Evolutionary conservation across 2,797 vertebrate species (phyloP).

Genomic region (Synaphobranchus kaupii): DNA sequence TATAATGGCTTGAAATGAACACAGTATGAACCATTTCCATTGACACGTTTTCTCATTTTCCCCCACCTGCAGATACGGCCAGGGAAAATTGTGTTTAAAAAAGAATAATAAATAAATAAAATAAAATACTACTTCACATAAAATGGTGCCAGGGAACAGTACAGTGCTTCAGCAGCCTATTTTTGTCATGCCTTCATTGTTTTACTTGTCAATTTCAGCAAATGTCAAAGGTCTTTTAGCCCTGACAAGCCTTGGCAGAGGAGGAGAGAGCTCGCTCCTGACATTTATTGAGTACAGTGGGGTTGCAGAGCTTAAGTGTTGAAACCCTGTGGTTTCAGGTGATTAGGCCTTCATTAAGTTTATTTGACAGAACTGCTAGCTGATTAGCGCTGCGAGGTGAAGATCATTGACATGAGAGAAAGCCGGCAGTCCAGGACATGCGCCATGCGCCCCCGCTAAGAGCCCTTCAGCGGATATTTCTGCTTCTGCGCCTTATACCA

Average conservation of each 20-base stretch:
- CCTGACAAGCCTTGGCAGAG: slow-evolving; percentile 35
- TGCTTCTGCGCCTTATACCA: not conserved
- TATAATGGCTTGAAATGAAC: not conserved
- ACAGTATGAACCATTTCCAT: not conserved
- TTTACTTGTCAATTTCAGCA: slow-evolving; percentile 23
- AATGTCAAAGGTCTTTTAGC: slow-evolving; percentile 39
- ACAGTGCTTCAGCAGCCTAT: not conserved
- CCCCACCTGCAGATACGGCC: not conserved
- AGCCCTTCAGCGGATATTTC: not conserved
- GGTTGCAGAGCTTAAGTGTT: slow-evolving; percentile 29
- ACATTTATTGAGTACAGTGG: slow-evolving; percentile 44
- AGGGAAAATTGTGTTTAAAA: not conserved
- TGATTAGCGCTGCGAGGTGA: slow-evolving; percentile 48
- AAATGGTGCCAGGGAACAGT: not conserved
- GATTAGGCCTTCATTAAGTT: slow-evolving; percentile 52
- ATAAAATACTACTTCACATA: not conserved
- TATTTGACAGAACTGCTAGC: slow-evolving; percentile 43
- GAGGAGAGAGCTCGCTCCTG: slow-evolving; percentile 12
- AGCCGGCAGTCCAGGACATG: not conserved
- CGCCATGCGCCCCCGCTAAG: not conserved
- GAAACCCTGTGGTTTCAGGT: slow-evolving; percentile 43
- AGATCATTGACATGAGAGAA: slow-evolving; percentile 42
- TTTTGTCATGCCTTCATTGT: slow-evolving; percentile 22
- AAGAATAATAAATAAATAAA: not conserved
- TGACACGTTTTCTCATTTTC: not conserved